Evolutionary conservation across 2,113 vertebrate genomes (phyloP).

Genomic region (Octodon degus): DNA sequence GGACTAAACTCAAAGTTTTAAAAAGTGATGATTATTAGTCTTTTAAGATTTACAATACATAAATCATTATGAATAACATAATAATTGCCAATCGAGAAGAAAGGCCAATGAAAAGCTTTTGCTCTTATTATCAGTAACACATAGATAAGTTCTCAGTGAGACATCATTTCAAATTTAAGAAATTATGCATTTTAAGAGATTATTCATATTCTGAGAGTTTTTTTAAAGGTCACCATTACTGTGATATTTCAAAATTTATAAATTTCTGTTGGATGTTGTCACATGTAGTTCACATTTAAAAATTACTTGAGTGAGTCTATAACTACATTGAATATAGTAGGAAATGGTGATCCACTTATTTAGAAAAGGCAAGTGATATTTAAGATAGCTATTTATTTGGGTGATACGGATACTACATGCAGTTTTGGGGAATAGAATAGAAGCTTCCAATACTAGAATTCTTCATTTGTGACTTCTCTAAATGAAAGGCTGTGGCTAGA

Average conservation of each 20-base stretch:
- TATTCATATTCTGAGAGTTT: not conserved
- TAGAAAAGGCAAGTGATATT: not conserved
- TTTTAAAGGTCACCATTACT: not conserved
- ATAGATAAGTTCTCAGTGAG: not conserved
- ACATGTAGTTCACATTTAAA: not conserved
- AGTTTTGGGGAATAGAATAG: not conserved
- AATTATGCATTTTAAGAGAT: not conserved
- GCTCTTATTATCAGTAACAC: not conserved
- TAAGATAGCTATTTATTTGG: not conserved
- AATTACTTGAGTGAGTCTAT: not conserved
- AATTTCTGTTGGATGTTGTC: not conserved
- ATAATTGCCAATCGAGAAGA: not conserved
- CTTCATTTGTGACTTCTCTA: not conserved
- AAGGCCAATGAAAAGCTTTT: not conserved
- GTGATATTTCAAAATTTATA: not conserved
- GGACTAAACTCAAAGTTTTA: not conserved
- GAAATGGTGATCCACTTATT: not conserved
- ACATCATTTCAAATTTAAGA: not conserved
- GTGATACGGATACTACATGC: not conserved
- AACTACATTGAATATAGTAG: not conserved
- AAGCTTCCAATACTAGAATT: not conserved
- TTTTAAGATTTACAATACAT: conserved; percentile 8
- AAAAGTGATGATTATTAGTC: not conserved
- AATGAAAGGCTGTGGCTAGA: not conserved
- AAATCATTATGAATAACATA: not conserved